Conservation (phyloP, 2,797 vertebrate genomes). For the Enteromius anoplus region DNA sequence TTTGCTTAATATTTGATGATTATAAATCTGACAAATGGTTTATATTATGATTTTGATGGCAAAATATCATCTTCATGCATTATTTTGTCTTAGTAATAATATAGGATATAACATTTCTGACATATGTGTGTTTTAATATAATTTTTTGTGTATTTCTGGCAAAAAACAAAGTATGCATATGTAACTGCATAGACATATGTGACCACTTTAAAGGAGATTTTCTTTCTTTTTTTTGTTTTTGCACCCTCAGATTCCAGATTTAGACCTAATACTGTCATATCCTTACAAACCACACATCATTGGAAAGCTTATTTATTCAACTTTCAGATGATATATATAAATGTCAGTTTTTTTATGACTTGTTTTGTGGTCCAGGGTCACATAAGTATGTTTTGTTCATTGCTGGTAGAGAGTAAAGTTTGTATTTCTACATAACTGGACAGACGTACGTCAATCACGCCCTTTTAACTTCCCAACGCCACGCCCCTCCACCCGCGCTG, state of each 20-base stretch:
- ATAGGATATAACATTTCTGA: not conserved
- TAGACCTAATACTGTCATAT: not conserved
- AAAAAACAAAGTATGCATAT: not conserved
- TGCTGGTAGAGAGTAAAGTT: not conserved
- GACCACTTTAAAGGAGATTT: not conserved
- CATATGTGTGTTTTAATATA: not conserved
- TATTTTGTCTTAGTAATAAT: not conserved
- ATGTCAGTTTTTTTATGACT: not conserved
- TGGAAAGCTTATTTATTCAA: not conserved
- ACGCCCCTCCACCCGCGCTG: slow-evolving; percentile 53
- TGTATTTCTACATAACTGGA: not conserved
- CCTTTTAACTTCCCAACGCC: slow-evolving; percentile 41
- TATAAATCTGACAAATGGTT: not conserved
- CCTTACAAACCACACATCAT: not conserved
- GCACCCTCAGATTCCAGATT: no score
- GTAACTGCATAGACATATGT: slow-evolving; percentile 25
- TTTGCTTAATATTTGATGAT: not conserved
- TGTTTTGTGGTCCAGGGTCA: not conserved
- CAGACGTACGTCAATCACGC: slow-evolving; percentile 49
- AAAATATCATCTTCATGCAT: not conserved
- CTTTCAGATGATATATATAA: no score
- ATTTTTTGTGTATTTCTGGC: not conserved
- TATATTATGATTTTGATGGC: not conserved
- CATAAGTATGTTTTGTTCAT: not conserved
- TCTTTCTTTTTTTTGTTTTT: no score